Base-by-base conservation (phyloP, 2,797 vertebrate genomes). In the Phalloptychus januarius region DNA sequence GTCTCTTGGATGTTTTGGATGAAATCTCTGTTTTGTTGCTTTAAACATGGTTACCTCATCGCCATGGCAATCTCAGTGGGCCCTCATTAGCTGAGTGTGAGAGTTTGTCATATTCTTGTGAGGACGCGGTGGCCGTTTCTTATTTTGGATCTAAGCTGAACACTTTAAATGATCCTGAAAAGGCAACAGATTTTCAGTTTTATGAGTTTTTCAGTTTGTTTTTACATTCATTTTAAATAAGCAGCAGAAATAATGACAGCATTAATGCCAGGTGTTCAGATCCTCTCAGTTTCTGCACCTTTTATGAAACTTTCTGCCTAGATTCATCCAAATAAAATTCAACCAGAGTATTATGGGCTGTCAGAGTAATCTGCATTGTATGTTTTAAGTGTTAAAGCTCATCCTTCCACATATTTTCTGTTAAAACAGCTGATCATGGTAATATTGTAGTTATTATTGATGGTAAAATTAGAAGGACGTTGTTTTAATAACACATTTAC, bases 11-110 rank as follows among this genome's bases (percentile, higher is more conserved):
- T 16, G 31, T 8, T 36, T 63, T 2, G 12, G n/a, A 28, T 56
- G n/a, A 58, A 67, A 67, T 42, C 10, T 42, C 23, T 45, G 42
- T 28, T 45, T 11, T 28, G n/a, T 25, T 45, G 40, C 7, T 45
- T 67, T 76, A 50, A 52, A 72, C 69, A 76, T 67, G 56, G 61
- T 81, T 75, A 79, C 75, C 75, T 74, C 71, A 46, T 88, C 82
- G n/a, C 87, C 79, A 87, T 72, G 87, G 85, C 69, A 84, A 87
- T 85, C 77, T 23, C 46, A 12, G 67, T 81, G 79, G 85, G 77
- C 50, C 77, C 69, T 75, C 65, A 28, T 86, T 38, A 82, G 70
- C 75, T 71, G 56, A 45, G 44, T 81, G 18, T 1, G 31, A 42
- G 36, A 23, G 46, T 44, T 54, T 79, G 1, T 40, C 33, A n/a